Percentiles rank a stretch among this genome's conserved stretches.
Evolutionary conservation across 2,797 vertebrate species (phyloP).

Genomic region (Staurois parvus): DNA sequence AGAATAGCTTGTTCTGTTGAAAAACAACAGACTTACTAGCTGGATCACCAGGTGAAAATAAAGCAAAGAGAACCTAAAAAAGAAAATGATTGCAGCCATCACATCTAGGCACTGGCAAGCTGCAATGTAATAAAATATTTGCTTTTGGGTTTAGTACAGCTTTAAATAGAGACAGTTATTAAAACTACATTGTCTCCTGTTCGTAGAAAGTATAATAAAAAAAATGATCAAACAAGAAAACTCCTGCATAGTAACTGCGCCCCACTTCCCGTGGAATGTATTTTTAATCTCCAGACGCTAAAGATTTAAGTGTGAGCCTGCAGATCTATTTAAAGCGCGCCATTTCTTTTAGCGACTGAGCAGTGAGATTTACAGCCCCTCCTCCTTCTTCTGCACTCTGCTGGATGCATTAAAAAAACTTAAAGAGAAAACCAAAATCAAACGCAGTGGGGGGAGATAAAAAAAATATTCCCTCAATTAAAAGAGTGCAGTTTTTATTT

Average conservation of each 20-base stretch:
- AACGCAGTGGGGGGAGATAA: neutral
- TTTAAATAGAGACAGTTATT: neutral
- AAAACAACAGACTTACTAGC: no score
- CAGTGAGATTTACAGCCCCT: conserved; percentile 54
- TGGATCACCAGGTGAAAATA: no score
- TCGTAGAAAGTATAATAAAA: neutral
- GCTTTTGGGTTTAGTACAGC: no score
- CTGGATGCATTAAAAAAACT: conserved; percentile 3
- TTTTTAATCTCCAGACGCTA: conserved; percentile 84
- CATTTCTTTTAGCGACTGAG: no score
- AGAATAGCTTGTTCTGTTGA: no score
- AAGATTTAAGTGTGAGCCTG: conserved; percentile 86
- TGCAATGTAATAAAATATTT: no score
- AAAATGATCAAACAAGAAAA: no score
- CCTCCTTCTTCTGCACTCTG: conserved; percentile 60
- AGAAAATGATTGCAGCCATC: no score
- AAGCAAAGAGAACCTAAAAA: no score
- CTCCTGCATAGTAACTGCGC: neutral
- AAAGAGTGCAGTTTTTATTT: no score
- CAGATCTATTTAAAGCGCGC: conserved; percentile 86
- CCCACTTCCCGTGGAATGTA: conserved; percentile 76
- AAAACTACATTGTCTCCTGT: neutral
- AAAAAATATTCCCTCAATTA: no score
- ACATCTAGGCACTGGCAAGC: no score
- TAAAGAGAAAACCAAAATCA: neutral